These are phyloP conservation scores for Chiloscyllium plagiosum DNA, from an alignment of 2,113 vertebrate species.

Conservation along the genomic window DNA sequence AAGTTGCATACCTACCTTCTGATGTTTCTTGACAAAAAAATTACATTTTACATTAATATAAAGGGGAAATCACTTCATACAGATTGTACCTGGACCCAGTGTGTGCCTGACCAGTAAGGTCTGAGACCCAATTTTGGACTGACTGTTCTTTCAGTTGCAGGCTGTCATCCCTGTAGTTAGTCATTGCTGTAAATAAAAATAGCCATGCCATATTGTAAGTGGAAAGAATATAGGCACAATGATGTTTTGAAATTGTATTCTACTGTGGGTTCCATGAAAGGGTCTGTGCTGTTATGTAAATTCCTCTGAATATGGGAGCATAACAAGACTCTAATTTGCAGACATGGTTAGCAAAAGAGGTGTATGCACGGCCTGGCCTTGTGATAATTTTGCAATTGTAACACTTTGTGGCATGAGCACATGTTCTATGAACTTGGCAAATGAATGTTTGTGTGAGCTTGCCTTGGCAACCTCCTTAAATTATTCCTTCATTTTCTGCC, in stretches of 20 bases:
- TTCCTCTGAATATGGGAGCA: neutral
- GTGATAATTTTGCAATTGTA: neutral
- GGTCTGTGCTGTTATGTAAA: neutral
- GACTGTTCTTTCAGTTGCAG: neutral
- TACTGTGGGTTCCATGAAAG: neutral
- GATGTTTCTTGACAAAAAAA: neutral
- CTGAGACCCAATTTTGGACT: neutral
- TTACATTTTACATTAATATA: neutral
- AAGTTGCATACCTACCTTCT: neutral
- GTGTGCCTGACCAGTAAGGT: neutral
- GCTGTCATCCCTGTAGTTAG: neutral
- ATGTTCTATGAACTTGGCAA: neutral
- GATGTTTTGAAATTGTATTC: neutral
- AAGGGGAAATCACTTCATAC: neutral
- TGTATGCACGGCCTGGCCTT: neutral
- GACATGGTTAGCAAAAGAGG: neutral
- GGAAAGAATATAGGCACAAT: neutral
- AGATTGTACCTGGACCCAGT: neutral
- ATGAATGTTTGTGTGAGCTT: neutral
- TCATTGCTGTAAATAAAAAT: neutral
- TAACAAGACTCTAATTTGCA: neutral
- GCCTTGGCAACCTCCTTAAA: neutral
- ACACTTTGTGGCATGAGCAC: neutral
- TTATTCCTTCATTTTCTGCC: neutral
- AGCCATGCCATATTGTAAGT: neutral